These are phyloP conservation scores for Bos javanicus DNA, from an alignment of 2,113 vertebrate species.

Conservation along the genomic window DNA sequence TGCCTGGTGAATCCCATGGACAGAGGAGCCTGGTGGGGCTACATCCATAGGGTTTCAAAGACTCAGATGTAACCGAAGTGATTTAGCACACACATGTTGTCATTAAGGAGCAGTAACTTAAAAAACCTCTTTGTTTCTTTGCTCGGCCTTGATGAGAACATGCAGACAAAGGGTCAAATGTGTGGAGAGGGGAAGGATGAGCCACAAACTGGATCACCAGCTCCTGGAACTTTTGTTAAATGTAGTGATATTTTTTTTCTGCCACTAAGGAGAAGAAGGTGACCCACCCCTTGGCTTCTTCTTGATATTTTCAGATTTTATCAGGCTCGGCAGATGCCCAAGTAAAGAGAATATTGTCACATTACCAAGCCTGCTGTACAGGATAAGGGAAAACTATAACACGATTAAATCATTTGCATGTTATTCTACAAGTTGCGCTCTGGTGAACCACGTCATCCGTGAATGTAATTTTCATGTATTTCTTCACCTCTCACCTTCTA, in stretches of 20 bases:
- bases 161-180: neutral
- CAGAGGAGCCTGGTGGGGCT: neutral
- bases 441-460: neutral
- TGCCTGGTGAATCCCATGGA: neutral
- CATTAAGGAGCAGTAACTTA: neutral
- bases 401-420: neutral
- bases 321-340: neutral
- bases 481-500: conserved; percentile 65
- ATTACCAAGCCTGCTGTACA: neutral
- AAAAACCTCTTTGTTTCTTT: conserved; percentile 10
- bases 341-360: neutral
- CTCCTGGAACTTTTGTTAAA: conserved; percentile 22
- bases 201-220: neutral
- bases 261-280: neutral
- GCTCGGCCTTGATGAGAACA: neutral
- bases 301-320: conserved; percentile 1
- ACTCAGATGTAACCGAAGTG: neutral
- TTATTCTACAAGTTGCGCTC: conserved; percentile 42
- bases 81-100: neutral
- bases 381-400: neutral
- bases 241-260: neutral
- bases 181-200: neutral
- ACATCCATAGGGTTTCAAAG: neutral
- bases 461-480: conserved; percentile 64
- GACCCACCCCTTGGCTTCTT: conserved; percentile 5